A percentile compares a stretch with the other conserved stretches of the same genome.
phyloP scores from a whole-genome alignment of 2,797 vertebrate species.

The Perodicticus potto region DNA sequence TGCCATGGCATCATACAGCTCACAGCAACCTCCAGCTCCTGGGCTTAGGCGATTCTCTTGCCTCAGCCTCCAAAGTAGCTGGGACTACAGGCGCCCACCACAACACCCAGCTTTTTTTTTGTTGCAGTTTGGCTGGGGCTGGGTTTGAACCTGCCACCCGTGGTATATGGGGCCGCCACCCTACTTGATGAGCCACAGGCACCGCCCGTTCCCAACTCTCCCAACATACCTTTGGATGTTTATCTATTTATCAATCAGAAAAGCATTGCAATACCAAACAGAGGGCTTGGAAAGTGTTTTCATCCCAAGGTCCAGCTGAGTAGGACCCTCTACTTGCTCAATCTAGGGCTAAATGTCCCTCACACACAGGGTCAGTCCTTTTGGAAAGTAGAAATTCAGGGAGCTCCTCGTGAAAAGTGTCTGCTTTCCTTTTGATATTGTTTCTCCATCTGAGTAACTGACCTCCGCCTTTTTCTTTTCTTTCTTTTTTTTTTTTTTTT shows the following conservation, averaged over 20 bases:
- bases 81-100: too few species aligned
- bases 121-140: too few species aligned
- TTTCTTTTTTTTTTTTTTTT: background rate
- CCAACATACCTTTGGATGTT: background rate
- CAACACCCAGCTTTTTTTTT: too few species aligned
- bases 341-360: background rate
- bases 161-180: too few species aligned
- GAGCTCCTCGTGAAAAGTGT: background rate
- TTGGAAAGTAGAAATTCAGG: background rate
- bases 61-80: too few species aligned
- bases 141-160: too few species aligned
- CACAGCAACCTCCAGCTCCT: too few species aligned
- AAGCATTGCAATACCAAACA: background rate
- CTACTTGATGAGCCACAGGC: too few species aligned
- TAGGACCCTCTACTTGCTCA: background rate
- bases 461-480: background rate
- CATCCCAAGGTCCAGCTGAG: background rate
- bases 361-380: background rate
- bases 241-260: background rate
- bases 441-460: background rate
- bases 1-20: too few species aligned
- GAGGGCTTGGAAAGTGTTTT: background rate
- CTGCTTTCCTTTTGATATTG: background rate
- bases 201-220: background rate
- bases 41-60: too few species aligned